Base-by-base conservation (phyloP, 2,888 invertebrate species). In the Hypsopygia costalis region DNA sequence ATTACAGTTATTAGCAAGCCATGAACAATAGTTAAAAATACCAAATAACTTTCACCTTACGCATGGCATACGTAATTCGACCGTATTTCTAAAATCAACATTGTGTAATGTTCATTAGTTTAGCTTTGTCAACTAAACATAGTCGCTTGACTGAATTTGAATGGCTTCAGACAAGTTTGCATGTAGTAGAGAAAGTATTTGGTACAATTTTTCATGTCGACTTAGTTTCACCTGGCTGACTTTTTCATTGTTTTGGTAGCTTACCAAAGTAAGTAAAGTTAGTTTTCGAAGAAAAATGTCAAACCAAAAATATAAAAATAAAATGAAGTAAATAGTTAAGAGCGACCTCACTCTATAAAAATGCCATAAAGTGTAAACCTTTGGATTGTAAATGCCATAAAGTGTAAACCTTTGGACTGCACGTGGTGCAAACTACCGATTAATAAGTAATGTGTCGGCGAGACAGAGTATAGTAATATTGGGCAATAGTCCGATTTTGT, bases 31-130 rank as follows among this genome's bases (percentile, higher is more conserved):
- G 51, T 39, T 47, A 49, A 49, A 64, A 52, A 51, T 56, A 43
- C 47, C 55, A 57, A 54, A 54, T 58, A 55, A 60, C 69, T 69
- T 69, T 69, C 65, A 61, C 69, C 56, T 35, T 47, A 56, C 54
- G 48, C 47, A 52, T 55, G 43, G 55, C 53, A 61, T 63, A 62
- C 60, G 58, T 64, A 67, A 69, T 61, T 40, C 55, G 53, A 51
- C 52, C 53, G 51, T 49, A 51, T 53, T 58, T 58, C 50, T 53
- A 54, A 54, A 62, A 56, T 52, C 51, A 58, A 61, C 47, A 58
- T 70, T 69, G 53, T 62, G 59, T 58, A 69, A 69, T 49, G 46
- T 36, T 40, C 46, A 54, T 55, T 46, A 58, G 54, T 42, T 51
- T 44, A 40, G 51, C 36, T 51, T 41, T 54, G 52, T 54, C 51